Conservation (phyloP, 1,140 invertebrate genomes). For the Ridgeia piscesae region DNA sequence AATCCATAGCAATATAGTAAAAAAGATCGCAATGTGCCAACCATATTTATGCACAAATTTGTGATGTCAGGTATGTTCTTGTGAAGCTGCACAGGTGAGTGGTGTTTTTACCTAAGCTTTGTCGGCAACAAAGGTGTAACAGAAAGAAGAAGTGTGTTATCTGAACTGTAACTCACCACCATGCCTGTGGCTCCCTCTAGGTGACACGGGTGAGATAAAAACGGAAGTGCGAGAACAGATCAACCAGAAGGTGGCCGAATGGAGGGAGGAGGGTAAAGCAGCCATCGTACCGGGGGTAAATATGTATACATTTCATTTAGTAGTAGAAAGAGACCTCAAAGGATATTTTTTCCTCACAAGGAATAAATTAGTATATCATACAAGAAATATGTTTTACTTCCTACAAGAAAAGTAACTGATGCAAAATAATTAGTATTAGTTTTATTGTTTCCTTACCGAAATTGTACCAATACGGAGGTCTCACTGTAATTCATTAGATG, state of each 20-base stretch:
- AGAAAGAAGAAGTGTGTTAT: background rate
- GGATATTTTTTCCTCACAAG: background rate
- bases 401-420: background rate
- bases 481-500: background rate
- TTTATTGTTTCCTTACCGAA: background rate
- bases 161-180: background rate
- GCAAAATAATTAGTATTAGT: background rate
- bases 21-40: background rate
- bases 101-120: background rate
- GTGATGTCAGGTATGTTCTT: background rate
- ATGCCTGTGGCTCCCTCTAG: slow-evolving; percentile 54
- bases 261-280: slow-evolving; percentile 98
- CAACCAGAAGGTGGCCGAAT: slow-evolving; percentile 96
- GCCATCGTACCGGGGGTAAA: slow-evolving; percentile 93
- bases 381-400: background rate
- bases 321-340: background rate
- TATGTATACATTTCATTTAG: background rate
- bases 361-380: no score
- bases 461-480: background rate
- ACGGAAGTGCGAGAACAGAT: slow-evolving; percentile 97
- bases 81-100: background rate
- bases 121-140: background rate
- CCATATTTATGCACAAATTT: background rate
- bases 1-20: background rate
- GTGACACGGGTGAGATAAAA: slow-evolving; percentile 99